These are phyloP conservation scores for Capreolus pygargus DNA, from an alignment of 2,113 vertebrate genomes.

Conservation along the genomic window DNA sequence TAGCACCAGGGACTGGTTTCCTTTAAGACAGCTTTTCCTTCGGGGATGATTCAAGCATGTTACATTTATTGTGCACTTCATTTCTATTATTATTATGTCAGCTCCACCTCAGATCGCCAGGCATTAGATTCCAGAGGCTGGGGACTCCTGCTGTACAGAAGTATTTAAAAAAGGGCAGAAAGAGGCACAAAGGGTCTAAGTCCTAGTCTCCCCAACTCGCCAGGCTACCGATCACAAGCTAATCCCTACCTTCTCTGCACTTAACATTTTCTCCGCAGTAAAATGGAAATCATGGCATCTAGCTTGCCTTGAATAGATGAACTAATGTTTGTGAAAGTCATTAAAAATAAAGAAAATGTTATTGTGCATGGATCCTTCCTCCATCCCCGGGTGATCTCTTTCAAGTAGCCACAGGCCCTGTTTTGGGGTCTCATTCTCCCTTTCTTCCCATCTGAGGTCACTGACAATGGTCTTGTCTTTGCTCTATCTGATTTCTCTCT, in stretches of 20 bases:
- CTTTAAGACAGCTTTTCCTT: not conserved
- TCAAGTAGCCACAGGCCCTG: not conserved
- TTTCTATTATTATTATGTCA: not conserved
- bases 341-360: not conserved
- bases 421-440: not conserved
- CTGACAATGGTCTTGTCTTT: constrained; percentile 47
- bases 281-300: not conserved
- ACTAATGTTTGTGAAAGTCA: not conserved
- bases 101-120: not conserved
- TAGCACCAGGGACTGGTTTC: not conserved
- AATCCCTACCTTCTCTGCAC: not conserved
- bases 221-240: fast-evolving
- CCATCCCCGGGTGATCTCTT: not conserved
- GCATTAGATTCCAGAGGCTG: not conserved
- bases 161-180: not conserved
- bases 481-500: constrained; percentile 55
- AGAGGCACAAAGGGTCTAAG: not conserved
- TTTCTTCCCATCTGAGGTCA: constrained; percentile 38
- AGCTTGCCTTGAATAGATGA: not conserved
- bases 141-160: not conserved
- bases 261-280: not conserved
- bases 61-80: not conserved
- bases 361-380: not conserved
- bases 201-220: not conserved
- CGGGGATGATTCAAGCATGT: not conserved